Percentiles rank a stretch among this genome's conserved stretches.
These are phyloP conservation scores for Neoarius graeffei DNA, from an alignment of 2,113 vertebrate genomes.

Conservation along the genomic window DNA sequence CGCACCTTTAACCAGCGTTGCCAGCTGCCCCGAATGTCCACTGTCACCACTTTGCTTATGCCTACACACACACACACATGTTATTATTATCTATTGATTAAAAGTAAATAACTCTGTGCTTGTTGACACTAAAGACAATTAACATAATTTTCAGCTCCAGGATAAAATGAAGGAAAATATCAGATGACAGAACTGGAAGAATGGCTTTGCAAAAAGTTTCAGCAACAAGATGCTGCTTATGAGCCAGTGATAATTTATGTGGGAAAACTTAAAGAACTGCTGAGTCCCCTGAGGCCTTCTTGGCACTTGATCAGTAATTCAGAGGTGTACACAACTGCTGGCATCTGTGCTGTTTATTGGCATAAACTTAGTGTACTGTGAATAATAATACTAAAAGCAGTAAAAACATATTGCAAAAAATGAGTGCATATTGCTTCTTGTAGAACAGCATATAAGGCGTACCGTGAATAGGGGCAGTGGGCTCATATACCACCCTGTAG, in stretches of 20 bases:
- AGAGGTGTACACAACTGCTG: slow-evolving; percentile 14
- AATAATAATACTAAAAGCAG: background rate
- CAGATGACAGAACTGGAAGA: slow-evolving; percentile 12
- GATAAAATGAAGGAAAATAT: slow-evolving; percentile 22
- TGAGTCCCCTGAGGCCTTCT: slow-evolving; percentile 5
- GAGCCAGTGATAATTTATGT: background rate
- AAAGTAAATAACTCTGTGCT: slow-evolving; percentile 22
- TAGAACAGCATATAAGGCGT: background rate
- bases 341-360: background rate
- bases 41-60: slow-evolving; percentile 92
- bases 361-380: background rate
- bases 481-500: slow-evolving; percentile 90
- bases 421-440: background rate
- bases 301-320: slow-evolving; percentile 27
- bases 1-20: slow-evolving; percentile 92
- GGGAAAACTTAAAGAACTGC: slow-evolving; percentile 11
- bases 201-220: slow-evolving; percentile 9
- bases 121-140: slow-evolving; percentile 36
- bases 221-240: slow-evolving; percentile 17
- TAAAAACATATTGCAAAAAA: background rate
- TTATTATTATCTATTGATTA: slow-evolving; percentile 16
- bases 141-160: slow-evolving; percentile 40
- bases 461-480: slow-evolving; percentile 87
- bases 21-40: slow-evolving; percentile 90
- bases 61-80: slow-evolving; percentile 67